Conservation (phyloP, 2,113 vertebrate genomes). For the Ceyx cyanopectus region DNA sequence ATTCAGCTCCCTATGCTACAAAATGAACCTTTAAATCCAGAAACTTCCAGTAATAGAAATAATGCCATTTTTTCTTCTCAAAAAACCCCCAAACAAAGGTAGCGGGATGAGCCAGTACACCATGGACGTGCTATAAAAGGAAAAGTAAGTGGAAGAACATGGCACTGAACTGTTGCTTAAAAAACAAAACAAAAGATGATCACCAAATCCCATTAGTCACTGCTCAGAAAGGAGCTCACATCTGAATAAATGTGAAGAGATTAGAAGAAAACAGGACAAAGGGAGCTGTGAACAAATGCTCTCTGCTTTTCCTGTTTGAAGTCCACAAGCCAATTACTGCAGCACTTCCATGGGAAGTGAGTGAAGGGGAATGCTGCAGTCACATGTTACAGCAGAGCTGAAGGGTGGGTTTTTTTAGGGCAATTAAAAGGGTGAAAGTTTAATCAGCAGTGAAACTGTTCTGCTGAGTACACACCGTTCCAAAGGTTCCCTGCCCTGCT, state of each 20-base stretch:
- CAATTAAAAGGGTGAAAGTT: neutral
- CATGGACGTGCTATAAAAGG: no score
- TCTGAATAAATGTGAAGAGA: neutral
- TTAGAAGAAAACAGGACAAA: neutral
- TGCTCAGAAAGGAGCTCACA: neutral
- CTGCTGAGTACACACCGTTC: neutral
- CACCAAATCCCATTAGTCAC: no score
- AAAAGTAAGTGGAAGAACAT: no score
- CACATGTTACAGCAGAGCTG: neutral
- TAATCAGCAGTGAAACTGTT: neutral
- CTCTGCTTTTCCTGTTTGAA: neutral
- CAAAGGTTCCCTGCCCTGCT: neutral
- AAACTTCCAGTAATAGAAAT: neutral
- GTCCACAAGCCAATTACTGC: neutral
- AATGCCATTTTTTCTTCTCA: neutral
- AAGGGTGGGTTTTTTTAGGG: neutral
- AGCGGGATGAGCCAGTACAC: no score
- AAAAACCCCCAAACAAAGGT: no score
- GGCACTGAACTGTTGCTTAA: no score
- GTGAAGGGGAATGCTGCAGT: accelerated
- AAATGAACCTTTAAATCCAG: neutral
- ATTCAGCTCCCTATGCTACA: neutral
- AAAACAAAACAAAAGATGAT: no score
- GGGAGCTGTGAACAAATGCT: neutral
- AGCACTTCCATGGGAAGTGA: neutral